Conservation (phyloP, 2,113 vertebrate species). For the Cynocephalus volans region DNA sequence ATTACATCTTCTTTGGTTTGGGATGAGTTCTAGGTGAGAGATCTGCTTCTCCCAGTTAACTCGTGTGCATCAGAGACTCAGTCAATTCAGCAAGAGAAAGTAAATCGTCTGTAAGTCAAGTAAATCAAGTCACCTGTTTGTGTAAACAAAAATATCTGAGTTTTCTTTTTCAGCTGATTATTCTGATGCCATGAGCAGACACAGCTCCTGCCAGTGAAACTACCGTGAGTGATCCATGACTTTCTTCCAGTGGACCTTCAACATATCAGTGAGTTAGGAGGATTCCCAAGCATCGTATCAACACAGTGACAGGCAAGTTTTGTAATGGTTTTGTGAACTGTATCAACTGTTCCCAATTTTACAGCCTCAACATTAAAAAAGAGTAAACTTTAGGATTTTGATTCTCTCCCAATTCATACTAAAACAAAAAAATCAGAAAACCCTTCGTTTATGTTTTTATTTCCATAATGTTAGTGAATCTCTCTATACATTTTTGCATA, state of each 20-base stretch:
- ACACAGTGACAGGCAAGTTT: background rate
- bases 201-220: background rate
- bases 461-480: background rate
- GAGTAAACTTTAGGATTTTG: background rate
- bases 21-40: background rate
- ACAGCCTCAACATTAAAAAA: background rate
- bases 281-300: background rate
- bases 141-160: background rate
- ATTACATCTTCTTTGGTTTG: background rate
- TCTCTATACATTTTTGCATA: background rate
- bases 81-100: background rate
- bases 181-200: background rate
- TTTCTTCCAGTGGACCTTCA: background rate
- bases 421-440: background rate
- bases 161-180: background rate
- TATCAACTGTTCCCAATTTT: background rate
- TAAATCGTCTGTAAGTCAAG: background rate
- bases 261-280: background rate
- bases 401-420: background rate
- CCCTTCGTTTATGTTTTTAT: conserved; percentile 16
- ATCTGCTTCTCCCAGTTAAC: background rate
- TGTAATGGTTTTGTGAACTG: background rate
- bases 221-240: background rate
- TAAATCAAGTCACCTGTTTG: background rate
- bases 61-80: background rate